Conservation (phyloP, 2,113 vertebrate genomes). For the Etheostoma spectabile region DNA sequence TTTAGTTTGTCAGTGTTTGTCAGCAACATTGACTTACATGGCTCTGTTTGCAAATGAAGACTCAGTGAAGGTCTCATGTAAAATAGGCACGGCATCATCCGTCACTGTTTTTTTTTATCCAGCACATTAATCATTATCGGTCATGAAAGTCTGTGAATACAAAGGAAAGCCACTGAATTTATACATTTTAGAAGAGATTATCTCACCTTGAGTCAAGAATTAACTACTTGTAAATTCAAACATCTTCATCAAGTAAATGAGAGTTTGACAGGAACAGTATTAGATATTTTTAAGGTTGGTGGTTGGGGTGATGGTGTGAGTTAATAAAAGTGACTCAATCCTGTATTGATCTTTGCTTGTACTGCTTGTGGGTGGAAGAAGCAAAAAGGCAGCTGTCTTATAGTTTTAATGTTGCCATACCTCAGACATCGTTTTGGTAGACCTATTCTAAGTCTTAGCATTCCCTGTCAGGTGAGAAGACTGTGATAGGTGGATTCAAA, state of each 20-base stretch:
- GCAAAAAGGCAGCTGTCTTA: not conserved
- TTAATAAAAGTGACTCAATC: constrained; percentile 20
- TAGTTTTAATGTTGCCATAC: constrained; percentile 51
- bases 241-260: constrained; percentile 18
- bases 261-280: constrained; percentile 29
- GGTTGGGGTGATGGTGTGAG: constrained; percentile 22
- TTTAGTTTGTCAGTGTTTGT: constrained; percentile 22
- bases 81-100: constrained; percentile 34
- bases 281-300: constrained; percentile 7
- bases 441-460: not conserved
- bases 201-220: not conserved
- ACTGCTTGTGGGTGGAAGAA: not conserved
- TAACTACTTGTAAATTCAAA: constrained; percentile 15
- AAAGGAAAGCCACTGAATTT: constrained; percentile 13
- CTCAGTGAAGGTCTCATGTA: constrained; percentile 31
- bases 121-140: constrained; percentile 30
- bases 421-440: constrained; percentile 30
- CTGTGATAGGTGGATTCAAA: constrained; percentile 14
- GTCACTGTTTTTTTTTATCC: constrained; percentile 48
- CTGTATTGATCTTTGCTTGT: constrained; percentile 17
- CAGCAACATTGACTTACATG: constrained; percentile 8
- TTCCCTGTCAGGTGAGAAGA: constrained; percentile 20
- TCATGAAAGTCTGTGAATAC: constrained; percentile 43
- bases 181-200: constrained; percentile 8
- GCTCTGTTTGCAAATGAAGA: constrained; percentile 35